phyloP scores from a whole-genome alignment of 2,113 vertebrate species.

The Cavia porcellus region DNA sequence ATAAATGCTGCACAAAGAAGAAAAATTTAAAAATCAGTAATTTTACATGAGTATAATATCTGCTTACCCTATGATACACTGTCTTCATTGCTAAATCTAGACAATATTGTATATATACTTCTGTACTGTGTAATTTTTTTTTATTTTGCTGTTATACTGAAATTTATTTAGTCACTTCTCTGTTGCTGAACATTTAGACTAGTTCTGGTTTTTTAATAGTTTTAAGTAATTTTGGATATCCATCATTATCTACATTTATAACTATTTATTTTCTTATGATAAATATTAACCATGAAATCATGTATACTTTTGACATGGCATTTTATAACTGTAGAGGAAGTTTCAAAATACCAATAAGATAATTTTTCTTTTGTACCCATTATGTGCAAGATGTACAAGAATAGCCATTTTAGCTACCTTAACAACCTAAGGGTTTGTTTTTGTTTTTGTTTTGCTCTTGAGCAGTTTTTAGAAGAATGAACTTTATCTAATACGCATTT shows the following conservation, averaged over 20 bases:
- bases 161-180: neutral
- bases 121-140: neutral
- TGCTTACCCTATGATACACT: neutral
- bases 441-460: neutral
- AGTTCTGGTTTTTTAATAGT: constrained; percentile 35
- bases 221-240: constrained; percentile 38
- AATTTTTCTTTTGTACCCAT: neutral
- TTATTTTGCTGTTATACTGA: neutral
- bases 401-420: neutral
- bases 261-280: constrained; percentile 45
- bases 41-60: neutral
- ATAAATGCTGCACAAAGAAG: neutral
- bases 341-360: constrained; percentile 12
- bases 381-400: neutral
- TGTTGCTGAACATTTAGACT: neutral
- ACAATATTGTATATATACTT: neutral
- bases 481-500: neutral
- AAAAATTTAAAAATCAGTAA: constrained; percentile 6
- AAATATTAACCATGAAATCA: constrained; percentile 19
- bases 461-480: constrained; percentile 33
- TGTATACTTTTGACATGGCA: neutral
- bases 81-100: constrained; percentile 28
- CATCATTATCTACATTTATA: neutral
- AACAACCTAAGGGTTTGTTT: neutral
- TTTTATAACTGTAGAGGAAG: constrained; percentile 28